Conservation (phyloP, 2,113 vertebrate genomes). For the Corvus cornix region DNA sequence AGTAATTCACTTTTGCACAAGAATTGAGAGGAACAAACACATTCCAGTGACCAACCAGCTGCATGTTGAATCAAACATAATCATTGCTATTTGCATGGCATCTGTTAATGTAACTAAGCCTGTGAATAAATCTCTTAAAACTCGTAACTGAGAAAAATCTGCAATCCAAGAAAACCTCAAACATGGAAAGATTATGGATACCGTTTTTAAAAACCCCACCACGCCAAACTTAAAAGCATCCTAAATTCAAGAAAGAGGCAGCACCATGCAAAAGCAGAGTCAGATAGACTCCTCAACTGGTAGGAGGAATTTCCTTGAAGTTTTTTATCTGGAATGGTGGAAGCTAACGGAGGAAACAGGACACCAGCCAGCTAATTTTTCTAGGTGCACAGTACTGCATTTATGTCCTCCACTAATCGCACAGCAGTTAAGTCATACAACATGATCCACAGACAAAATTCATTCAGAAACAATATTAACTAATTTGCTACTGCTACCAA, state of each 20-base stretch:
- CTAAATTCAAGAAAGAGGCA: background rate
- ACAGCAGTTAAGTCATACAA: background rate
- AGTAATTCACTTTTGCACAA: background rate
- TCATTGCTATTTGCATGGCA: background rate
- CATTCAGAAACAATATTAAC: background rate
- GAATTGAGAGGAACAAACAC: background rate
- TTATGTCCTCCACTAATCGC: background rate
- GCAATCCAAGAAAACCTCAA: background rate
- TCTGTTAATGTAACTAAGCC: background rate
- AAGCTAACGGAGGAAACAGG: background rate
- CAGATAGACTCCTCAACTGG: background rate
- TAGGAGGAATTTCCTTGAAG: background rate
- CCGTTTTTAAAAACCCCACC: background rate
- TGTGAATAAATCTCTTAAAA: background rate
- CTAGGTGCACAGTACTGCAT: background rate
- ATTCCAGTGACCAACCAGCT: background rate
- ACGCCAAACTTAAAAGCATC: background rate
- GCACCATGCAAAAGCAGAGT: background rate
- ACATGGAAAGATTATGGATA: background rate
- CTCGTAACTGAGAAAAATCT: background rate
- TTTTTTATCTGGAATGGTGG: background rate
- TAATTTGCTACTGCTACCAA: background rate
- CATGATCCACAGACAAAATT: accelerated
- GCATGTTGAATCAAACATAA: background rate
- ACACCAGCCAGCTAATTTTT: background rate